These are phyloP conservation scores for Aphaenogaster ashmeadi DNA, from an alignment of 1,140 invertebrate species.

Conservation along the genomic window DNA sequence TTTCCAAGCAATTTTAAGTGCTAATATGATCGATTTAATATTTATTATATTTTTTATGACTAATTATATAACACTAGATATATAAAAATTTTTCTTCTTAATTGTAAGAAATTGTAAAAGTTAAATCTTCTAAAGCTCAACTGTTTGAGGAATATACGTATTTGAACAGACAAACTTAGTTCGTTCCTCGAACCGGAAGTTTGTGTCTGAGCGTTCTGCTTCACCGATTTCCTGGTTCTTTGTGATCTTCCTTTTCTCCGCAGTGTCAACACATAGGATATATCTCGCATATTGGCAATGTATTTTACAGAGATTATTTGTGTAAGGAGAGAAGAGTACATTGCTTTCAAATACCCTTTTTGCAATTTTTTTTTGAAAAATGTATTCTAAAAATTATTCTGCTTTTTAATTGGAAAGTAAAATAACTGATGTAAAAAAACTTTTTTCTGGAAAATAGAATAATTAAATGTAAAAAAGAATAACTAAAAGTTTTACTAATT, in stretches of 20 bases:
- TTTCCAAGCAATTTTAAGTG: background rate
- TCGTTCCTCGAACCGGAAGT: conserved; percentile 66
- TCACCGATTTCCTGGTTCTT: conserved; percentile 75
- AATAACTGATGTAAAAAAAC: background rate
- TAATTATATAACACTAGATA: background rate
- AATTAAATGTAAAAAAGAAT: background rate
- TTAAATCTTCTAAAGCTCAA: background rate
- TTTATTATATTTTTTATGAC: conserved; percentile 14
- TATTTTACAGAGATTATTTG: conserved; percentile 25
- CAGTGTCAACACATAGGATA: conserved; percentile 64
- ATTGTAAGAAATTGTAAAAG: conserved; percentile 7
- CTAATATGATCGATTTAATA: background rate
- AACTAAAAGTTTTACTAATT: background rate
- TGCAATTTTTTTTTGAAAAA: background rate
- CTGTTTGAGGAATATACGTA: background rate
- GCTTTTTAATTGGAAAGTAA: background rate
- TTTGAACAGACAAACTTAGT: conserved; percentile 15
- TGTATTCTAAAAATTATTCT: background rate
- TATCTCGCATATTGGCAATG: conserved; percentile 69
- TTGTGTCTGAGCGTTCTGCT: conserved; percentile 68
- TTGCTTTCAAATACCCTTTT: background rate
- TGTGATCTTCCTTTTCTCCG: conserved; percentile 64
- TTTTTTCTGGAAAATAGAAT: background rate
- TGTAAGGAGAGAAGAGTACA: background rate
- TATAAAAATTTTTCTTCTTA: background rate